Evolutionary conservation across 2,797 vertebrate species (phyloP).

Genomic region (Danionella dracula): DNA sequence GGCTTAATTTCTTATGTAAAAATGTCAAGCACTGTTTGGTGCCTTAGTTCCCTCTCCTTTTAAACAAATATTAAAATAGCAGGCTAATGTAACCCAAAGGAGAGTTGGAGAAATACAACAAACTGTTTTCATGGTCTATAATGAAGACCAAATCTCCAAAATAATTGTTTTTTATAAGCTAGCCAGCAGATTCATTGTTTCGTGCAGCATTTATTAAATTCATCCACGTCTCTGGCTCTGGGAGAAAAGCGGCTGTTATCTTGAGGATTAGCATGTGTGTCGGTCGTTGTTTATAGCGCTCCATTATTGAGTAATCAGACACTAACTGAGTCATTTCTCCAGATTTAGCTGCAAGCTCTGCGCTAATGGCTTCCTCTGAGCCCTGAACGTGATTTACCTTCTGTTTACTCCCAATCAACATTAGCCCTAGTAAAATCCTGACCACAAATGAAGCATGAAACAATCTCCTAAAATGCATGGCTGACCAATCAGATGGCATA

Average conservation of each 20-base stretch:
- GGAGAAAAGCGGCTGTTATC: constrained; percentile 53
- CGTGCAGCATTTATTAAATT: constrained; percentile 51
- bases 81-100: too few species aligned
- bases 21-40: too few species aligned
- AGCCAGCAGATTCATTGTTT: constrained; percentile 37
- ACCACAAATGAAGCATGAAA: neutral
- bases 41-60: too few species aligned
- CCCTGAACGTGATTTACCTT: constrained; percentile 56
- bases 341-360: constrained; percentile 64
- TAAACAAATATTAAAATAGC: too few species aligned
- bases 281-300: constrained; percentile 58
- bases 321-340: constrained; percentile 69
- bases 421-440: neutral
- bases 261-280: constrained; percentile 46
- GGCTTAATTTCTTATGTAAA: too few species aligned
- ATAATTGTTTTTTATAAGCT: constrained; percentile 50
- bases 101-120: too few species aligned
- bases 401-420: constrained; percentile 55
- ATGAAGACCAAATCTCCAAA: constrained; percentile 67
- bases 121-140: constrained; percentile 43
- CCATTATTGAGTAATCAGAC: constrained; percentile 68
- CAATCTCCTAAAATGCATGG: neutral
- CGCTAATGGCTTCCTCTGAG: constrained; percentile 68
- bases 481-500: neutral
- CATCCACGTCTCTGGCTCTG: constrained; percentile 32